Evolutionary conservation across 2,888 invertebrate species (phyloP), one percentile per base, ranked within the genome.

Genomic region (Thereva unica): DNA sequence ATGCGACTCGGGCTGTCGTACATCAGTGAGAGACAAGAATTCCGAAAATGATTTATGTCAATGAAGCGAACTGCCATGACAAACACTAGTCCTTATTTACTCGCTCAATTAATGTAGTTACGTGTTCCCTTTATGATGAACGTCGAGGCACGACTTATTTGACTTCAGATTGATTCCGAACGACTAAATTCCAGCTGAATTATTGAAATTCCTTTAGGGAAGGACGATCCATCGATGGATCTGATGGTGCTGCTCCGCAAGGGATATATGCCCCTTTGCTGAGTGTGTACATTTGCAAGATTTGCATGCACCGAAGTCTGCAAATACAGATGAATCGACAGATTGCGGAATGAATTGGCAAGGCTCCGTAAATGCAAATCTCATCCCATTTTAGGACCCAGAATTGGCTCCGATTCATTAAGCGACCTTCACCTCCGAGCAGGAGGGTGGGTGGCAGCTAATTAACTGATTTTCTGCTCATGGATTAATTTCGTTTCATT

Each of bases 1-100:
- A 23, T 23, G 23, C 23, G 23, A 23, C 23, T 23, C 2, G 23
- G 23, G 23, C 23, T 23, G 23, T 23, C 23, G 23, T 23, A 23
- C 23, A 23, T 23, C 23, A 56, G 56, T 23, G 23, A 12, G 34
- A 9, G 42, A 38, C 37, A 44, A 44, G 37, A n/a, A 23, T 35
- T n/a, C 44, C 34, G 56, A 56, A 56, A 56, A 44, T 56, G 56
- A 56, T 56, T 56, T 56, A 56, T 56, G 44, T 42, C 42, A 56
- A 23, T 23, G 23, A 23, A 23, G 23, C 23, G 23, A 23, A 23
- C 23, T 23, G 23, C 23, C 23, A 42, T 44, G 56, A 41, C 45
- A 56, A 56, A 56, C 56, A 56, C 44, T 7, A 44, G 38, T 23
- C 44, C n/a, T 44, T 44, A 44, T 56, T 56, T 56, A 10, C 44